These are phyloP conservation scores for Himalopsyche anomala DNA, from an alignment of 2,888 invertebrate genomes.

Conservation along the genomic window DNA sequence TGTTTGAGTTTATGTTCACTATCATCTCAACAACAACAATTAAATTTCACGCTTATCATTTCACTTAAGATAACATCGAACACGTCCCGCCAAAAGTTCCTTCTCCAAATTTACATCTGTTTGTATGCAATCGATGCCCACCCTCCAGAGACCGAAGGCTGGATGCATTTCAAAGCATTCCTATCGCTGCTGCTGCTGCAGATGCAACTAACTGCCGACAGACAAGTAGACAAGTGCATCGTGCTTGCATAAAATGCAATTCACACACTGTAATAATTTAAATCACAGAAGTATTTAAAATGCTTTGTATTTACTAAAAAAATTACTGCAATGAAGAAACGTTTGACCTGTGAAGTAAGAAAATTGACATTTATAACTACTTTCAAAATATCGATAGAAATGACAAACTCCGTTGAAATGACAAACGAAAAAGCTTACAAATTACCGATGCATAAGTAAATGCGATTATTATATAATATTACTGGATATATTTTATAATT, in stretches of 20 bases:
- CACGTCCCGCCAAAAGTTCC: neutral
- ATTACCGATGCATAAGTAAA: no score
- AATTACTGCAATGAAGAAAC: no score
- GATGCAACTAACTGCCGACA: slow-evolving; percentile 43
- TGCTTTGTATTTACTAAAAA: no score
- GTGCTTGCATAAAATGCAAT: neutral
- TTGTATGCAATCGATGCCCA: slow-evolving; percentile 2
- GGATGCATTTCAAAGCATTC: slow-evolving; percentile 24
- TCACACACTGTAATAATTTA: neutral
- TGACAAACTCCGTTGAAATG: no score
- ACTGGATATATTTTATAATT: no score
- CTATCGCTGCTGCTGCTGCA: slow-evolving; percentile 39
- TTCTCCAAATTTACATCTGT: slow-evolving; percentile 2
- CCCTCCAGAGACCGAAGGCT: neutral
- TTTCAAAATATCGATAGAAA: no score
- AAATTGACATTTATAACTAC: no score
- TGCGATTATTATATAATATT: no score
- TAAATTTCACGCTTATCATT: slow-evolving; percentile 29
- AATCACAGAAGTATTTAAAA: no score
- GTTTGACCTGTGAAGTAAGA: no score
- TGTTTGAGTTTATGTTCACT: neutral
- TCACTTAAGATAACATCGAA: neutral
- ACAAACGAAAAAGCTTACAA: no score
- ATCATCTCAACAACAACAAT: slow-evolving; percentile 45
- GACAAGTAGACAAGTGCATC: slow-evolving; percentile 30